Percentiles rank a stretch among this genome's conserved stretches.
These are phyloP conservation scores for Ceratina australensis DNA, from an alignment of 1,140 invertebrate species.

Conservation along the genomic window DNA sequence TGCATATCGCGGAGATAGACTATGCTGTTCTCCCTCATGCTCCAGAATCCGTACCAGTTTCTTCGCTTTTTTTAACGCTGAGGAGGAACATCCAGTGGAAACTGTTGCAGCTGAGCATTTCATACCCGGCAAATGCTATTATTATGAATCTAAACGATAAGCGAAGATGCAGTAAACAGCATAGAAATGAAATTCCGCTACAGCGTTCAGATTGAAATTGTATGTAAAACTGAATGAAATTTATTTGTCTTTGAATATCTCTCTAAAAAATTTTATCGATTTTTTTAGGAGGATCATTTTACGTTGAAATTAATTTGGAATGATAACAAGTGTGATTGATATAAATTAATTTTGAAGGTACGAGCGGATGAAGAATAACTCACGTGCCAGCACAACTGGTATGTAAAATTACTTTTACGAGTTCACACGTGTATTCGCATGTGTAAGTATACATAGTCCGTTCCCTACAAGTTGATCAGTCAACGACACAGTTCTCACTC, in stretches of 20 bases:
- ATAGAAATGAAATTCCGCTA: no score
- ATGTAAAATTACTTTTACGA: not conserved
- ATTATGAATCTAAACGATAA: no score
- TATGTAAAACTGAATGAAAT: no score
- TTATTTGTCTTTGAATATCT: no score
- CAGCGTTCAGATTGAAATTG: no score
- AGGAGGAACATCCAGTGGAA: not conserved
- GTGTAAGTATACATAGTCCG: no score
- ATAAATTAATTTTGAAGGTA: not conserved
- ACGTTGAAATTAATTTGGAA: no score
- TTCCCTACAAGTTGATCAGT: no score
- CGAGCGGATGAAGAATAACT: not conserved
- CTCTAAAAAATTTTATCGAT: no score
- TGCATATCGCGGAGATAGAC: slow-evolving; percentile 16
- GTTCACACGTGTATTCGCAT: slow-evolving; percentile 1
- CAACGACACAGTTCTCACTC: no score
- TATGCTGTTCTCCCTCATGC: not conserved
- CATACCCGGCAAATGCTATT: not conserved
- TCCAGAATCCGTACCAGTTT: not conserved
- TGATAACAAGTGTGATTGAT: not conserved
- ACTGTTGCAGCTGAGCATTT: not conserved
- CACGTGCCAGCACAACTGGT: not conserved
- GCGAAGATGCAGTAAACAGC: no score
- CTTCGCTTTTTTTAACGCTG: not conserved
- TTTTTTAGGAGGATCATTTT: no score